These are phyloP conservation scores for Drosophila ambigua DNA, from an alignment of 1,140 invertebrate species.

Conservation along the genomic window DNA sequence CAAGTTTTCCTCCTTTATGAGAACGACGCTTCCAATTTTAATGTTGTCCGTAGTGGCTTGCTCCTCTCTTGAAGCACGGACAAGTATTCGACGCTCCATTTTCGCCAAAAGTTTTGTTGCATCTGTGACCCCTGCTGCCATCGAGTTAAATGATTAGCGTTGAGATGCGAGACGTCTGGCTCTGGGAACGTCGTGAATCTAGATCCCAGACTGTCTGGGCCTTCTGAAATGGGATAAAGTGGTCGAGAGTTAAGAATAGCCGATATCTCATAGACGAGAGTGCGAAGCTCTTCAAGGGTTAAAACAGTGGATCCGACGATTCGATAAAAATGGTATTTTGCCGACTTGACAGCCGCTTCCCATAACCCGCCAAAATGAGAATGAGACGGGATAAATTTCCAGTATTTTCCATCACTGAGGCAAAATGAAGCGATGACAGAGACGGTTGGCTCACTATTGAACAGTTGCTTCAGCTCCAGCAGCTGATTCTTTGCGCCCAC, in stretches of 20 bases:
- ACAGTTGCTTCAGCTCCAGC: too few species aligned
- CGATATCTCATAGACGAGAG: background rate
- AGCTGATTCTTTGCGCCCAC: too few species aligned
- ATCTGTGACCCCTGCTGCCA: background rate
- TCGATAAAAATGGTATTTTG: background rate
- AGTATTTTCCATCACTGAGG: too few species aligned
- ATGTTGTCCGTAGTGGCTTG: background rate
- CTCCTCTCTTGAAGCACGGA: slow-evolving; percentile 4
- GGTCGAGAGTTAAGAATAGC: too few species aligned
- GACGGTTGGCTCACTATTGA: too few species aligned
- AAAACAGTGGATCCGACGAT: background rate
- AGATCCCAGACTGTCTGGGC: too few species aligned
- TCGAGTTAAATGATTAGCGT: background rate
- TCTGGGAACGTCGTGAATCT: too few species aligned
- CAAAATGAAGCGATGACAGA: slow-evolving; percentile 52
- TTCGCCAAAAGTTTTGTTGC: background rate
- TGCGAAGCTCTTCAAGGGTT: background rate
- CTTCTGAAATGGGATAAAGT: too few species aligned
- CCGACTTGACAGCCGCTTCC: background rate
- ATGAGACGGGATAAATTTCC: too few species aligned
- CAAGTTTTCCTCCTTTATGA: slow-evolving; percentile 1
- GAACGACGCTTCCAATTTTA: background rate
- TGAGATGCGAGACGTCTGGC: background rate
- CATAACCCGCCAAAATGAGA: background rate
- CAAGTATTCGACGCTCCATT: background rate